Percentiles rank a stretch among this genome's conserved stretches.
phyloP scores from a whole-genome alignment of 2,888 invertebrate species.

The Sinodicranocentrus sp. region DNA sequence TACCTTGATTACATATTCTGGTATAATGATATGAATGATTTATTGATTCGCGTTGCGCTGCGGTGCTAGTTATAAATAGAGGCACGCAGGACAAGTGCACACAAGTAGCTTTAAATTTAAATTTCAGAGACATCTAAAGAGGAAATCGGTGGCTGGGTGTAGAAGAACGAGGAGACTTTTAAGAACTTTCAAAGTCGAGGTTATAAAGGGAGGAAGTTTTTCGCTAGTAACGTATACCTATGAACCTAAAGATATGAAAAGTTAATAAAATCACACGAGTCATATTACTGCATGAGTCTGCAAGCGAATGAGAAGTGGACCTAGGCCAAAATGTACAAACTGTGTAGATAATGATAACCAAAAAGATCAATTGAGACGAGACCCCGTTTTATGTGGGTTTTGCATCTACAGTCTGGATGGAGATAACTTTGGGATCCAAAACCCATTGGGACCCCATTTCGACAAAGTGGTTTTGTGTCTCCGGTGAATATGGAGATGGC shows the following conservation, averaged over 20 bases:
- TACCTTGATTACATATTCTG: not conserved
- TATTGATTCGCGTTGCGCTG: too few species aligned
- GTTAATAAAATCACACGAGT: too few species aligned
- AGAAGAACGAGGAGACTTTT: not conserved
- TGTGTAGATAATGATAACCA: not conserved
- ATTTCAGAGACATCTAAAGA: not conserved
- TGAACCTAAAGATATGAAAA: not conserved
- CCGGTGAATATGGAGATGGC: too few species aligned
- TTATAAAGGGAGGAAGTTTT: constrained; percentile 1
- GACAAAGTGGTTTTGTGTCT: too few species aligned
- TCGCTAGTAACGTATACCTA: not conserved
- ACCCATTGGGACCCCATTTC: too few species aligned
- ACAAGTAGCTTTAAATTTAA: not conserved
- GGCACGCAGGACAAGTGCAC: constrained; percentile 10
- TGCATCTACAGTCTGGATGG: too few species aligned
- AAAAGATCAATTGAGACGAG: not conserved
- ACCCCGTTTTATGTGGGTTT: too few species aligned
- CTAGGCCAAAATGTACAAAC: not conserved
- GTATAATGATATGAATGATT: not conserved
- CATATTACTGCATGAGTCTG: too few species aligned
- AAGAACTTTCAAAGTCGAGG: constrained; percentile 13
- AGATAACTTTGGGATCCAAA: too few species aligned
- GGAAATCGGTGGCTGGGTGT: not conserved
- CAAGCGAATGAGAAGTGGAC: too few species aligned
- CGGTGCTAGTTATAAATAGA: not conserved